phyloP scores from a whole-genome alignment of 2,797 vertebrate species.

The Ataeniobius toweri region DNA sequence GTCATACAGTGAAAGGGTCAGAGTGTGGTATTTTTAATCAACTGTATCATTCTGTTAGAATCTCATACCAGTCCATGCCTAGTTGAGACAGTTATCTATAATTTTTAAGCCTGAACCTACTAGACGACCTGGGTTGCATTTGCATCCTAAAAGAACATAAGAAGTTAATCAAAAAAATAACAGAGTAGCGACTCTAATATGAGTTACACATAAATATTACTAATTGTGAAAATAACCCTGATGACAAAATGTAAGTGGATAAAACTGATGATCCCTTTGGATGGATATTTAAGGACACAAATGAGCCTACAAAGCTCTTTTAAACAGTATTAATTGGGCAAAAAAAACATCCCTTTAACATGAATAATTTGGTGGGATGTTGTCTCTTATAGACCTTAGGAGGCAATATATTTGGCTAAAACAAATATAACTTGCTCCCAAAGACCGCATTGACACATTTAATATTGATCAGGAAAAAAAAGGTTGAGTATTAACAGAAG shows the following conservation, averaged over 20 bases:
- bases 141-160: neutral
- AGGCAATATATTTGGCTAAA: constrained; percentile 47
- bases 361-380: constrained; percentile 18
- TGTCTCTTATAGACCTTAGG: constrained; percentile 23
- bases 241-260: neutral
- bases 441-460: constrained; percentile 48
- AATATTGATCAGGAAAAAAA: constrained; percentile 62
- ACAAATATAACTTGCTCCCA: constrained; percentile 45
- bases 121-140: neutral
- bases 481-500: constrained; percentile 58
- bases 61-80: neutral
- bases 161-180: neutral
- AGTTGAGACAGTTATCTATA: no score
- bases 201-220: neutral
- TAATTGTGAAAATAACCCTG: neutral
- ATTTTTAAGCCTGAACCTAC: neutral
- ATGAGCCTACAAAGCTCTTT: neutral
- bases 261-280: no score
- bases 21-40: neutral
- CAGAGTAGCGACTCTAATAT: neutral
- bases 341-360: neutral
- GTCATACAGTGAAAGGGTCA: neutral
- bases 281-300: neutral
- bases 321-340: neutral
- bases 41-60: neutral